Evolutionary conservation across 2,888 invertebrate species (phyloP).

Genomic region (Tetanocera ferruginea): DNA sequence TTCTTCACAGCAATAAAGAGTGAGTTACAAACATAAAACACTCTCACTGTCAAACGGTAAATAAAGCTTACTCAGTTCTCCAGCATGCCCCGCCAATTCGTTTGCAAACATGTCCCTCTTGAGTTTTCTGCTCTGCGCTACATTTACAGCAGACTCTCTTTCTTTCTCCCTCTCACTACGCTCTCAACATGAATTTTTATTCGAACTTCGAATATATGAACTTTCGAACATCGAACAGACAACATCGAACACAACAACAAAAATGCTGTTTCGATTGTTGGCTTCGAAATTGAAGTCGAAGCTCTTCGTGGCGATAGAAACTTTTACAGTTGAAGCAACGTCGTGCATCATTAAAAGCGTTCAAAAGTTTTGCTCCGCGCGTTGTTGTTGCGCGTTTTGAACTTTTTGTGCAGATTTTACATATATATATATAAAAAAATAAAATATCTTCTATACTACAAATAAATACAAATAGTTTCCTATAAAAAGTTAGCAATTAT

Average conservation of each 20-base stretch:
- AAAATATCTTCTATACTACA: background rate
- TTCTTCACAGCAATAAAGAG: too few relatives aligned
- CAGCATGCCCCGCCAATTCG: background rate
- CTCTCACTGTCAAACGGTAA: background rate
- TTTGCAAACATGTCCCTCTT: background rate
- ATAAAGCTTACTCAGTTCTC: background rate
- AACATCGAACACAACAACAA: background rate
- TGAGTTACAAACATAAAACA: too few relatives aligned
- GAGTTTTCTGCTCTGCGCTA: background rate
- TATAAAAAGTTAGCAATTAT: background rate
- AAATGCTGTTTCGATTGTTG: background rate
- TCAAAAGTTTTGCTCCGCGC: constrained; percentile 62
- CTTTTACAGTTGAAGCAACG: constrained; percentile 57
- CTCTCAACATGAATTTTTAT: constrained; percentile 9
- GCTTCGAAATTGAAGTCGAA: constrained; percentile 55
- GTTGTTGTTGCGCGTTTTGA: constrained; percentile 59
- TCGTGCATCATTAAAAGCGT: constrained; percentile 61
- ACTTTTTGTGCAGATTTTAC: constrained; percentile 32
- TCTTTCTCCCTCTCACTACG: background rate
- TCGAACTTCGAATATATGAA: constrained; percentile 16
- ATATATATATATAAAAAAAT: background rate
- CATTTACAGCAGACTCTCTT: background rate
- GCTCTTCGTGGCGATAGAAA: constrained; percentile 53
- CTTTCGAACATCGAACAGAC: background rate
- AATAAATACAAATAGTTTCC: background rate